phyloP scores from a whole-genome alignment of 1,140 invertebrate genomes.

The Maconellicoccus hirsutus region DNA sequence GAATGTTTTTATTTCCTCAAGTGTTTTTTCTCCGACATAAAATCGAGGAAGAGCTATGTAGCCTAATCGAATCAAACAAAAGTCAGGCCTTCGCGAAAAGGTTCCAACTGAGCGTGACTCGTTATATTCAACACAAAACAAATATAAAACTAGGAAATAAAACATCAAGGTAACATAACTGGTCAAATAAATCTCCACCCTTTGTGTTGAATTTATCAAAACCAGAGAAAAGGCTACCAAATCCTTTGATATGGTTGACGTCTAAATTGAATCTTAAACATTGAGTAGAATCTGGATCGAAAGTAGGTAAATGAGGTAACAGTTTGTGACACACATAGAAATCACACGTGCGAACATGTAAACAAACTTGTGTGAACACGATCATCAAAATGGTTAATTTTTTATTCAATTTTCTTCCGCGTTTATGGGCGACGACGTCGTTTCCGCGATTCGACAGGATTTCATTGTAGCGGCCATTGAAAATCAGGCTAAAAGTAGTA shows the following conservation, averaged over 20 bases:
- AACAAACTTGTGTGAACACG: too few species aligned
- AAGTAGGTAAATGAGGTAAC: constrained; percentile 4
- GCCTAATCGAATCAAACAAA: neutral
- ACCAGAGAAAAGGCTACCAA: neutral
- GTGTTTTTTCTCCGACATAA: neutral
- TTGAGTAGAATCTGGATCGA: neutral
- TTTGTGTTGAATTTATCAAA: neutral
- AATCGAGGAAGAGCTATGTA: neutral
- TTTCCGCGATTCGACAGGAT: too few species aligned
- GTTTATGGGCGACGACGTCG: too few species aligned
- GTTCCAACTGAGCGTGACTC: neutral
- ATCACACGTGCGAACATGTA: too few species aligned
- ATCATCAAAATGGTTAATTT: too few species aligned
- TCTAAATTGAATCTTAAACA: neutral
- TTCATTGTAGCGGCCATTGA: too few species aligned
- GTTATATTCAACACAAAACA: neutral
- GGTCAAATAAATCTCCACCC: neutral
- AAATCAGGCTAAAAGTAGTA: too few species aligned
- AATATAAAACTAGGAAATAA: neutral
- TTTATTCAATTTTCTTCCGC: too few species aligned
- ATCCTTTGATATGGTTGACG: neutral
- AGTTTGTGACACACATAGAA: neutral
- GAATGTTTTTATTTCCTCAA: neutral
- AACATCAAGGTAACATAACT: neutral
- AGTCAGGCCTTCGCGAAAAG: neutral